A percentile compares a stretch with the other conserved stretches of the same genome.
These are phyloP conservation scores for Amphilophus citrinellus DNA, from an alignment of 2,113 vertebrate genomes.

Conservation along the genomic window DNA sequence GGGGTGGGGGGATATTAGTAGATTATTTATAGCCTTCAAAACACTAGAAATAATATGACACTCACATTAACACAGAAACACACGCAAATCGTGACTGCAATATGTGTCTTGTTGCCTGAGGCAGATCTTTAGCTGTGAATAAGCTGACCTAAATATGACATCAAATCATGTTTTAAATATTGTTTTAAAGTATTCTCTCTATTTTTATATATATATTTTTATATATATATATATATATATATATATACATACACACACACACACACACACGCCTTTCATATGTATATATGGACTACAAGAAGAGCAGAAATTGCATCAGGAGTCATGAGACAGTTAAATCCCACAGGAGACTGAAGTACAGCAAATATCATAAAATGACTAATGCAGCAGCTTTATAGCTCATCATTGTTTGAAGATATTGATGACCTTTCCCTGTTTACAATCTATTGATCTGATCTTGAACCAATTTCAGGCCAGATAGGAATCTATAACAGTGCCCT, in stretches of 20 bases:
- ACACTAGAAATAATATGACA: slow-evolving; percentile 35
- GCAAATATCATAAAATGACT: slow-evolving; percentile 38
- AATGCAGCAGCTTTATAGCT: slow-evolving; percentile 39
- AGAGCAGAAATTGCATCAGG: slow-evolving; percentile 36
- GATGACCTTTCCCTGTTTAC: slow-evolving; percentile 47
- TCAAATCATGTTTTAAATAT: slow-evolving; percentile 35
- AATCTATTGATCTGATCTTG: slow-evolving; percentile 68
- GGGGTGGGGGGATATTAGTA: slow-evolving; percentile 6
- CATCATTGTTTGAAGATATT: slow-evolving; percentile 55
- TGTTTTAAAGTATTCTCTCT: slow-evolving; percentile 16
- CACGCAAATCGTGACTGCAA: slow-evolving; percentile 17
- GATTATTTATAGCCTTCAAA: slow-evolving; percentile 53
- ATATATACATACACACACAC: not conserved
- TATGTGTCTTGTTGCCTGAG: slow-evolving; percentile 4
- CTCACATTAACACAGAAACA: slow-evolving; percentile 9
- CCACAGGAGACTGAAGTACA: slow-evolving; percentile 19
- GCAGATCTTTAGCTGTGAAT: slow-evolving; percentile 40
- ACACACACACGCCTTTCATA: not conserved
- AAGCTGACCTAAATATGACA: slow-evolving; percentile 51
- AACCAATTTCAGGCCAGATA: slow-evolving; percentile 63
- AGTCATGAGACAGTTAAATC: slow-evolving; percentile 38
- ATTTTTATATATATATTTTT: no score
- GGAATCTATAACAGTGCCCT: slow-evolving; percentile 59
- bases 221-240: not conserved
- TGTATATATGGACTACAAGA: slow-evolving; percentile 4